Evolutionary conservation across 2,888 invertebrate genomes (phyloP).

Genomic region (Cerceris ruficornis): DNA sequence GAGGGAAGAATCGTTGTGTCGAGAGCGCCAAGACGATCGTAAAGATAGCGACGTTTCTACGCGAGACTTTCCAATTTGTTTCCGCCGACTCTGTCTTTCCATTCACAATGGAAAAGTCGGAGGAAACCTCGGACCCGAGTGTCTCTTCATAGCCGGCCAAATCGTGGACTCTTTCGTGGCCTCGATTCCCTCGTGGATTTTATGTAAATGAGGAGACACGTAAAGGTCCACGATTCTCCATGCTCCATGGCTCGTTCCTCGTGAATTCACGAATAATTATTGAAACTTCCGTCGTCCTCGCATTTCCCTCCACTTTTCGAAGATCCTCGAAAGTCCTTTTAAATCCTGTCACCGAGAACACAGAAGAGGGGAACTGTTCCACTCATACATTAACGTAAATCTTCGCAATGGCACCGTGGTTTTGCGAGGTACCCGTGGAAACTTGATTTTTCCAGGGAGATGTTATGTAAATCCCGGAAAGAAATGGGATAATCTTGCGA

Average conservation of each 20-base stretch:
- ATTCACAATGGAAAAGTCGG: neutral
- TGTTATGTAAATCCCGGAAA: neutral
- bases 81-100: slow-evolving; percentile 12
- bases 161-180: neutral
- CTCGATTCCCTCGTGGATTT: neutral
- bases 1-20: slow-evolving; percentile 3
- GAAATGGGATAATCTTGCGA: slow-evolving; percentile 38
- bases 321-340: too few species aligned
- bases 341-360: too few species aligned
- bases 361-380: too few species aligned
- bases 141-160: neutral
- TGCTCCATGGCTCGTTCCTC: too few species aligned
- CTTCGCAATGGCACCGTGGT: neutral
- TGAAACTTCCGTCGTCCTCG: too few species aligned
- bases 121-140: neutral
- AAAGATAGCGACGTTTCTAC: slow-evolving; percentile 21
- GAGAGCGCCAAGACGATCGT: slow-evolving; percentile 19
- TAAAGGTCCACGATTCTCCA: neutral
- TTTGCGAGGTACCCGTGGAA: neutral
- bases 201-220: neutral
- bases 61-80: slow-evolving; percentile 51
- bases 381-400: neutral
- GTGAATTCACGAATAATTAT: too few species aligned
- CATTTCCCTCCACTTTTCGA: too few species aligned
- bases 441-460: neutral